Base-by-base conservation (phyloP, 2,888 invertebrate genomes). In the Agonum fuliginosum region DNA sequence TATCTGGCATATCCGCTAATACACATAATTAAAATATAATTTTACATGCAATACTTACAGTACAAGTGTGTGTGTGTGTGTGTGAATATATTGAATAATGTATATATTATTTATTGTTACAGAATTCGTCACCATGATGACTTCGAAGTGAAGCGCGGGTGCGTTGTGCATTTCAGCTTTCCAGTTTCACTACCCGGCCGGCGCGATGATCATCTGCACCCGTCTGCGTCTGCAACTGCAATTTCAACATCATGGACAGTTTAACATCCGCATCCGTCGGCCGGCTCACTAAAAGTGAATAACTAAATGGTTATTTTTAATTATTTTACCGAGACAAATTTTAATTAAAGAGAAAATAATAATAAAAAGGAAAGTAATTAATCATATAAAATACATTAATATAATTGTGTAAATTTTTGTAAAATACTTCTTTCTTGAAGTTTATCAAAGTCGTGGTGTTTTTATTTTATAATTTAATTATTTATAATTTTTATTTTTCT, bases 81-180 rank as follows among this genome's bases (percentile, higher is more conserved):
- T 46, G 19, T 34, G 54, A 24, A 12, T n/a, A 6, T 46, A n/a
- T 54, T 22, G 78, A 54, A 54, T 54, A 77, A 69, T 14, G 24
- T 51, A n/a, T 78, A 37, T 73, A 82, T 83, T 82, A 83, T 85
- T 85, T 86, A n/a, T 87, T 88, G 86, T 93, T 94, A 34, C 93
- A 96, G 96, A 97, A 93, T 97, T 97, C 92, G 96, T 97, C 93
- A 97, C 96, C 92, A 97, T 97, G 97, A 97, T 97, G 97, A 97
- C 97, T 92, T 97, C 97, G 93, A 97, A 97, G 95, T 97, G 96
- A 97, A 92, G 92, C 90, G 91, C 90, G 92, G 91, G 91, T 91
- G 86, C 89, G 88, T 88, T 89, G 88, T 89, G 85, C 85, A 86
- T 86, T 86, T 86, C 85, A 85, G 86, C 86, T 87, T 87, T 87